Base-by-base conservation (phyloP, 2,797 vertebrate genomes). In the Chloroceryle amazona region DNA sequence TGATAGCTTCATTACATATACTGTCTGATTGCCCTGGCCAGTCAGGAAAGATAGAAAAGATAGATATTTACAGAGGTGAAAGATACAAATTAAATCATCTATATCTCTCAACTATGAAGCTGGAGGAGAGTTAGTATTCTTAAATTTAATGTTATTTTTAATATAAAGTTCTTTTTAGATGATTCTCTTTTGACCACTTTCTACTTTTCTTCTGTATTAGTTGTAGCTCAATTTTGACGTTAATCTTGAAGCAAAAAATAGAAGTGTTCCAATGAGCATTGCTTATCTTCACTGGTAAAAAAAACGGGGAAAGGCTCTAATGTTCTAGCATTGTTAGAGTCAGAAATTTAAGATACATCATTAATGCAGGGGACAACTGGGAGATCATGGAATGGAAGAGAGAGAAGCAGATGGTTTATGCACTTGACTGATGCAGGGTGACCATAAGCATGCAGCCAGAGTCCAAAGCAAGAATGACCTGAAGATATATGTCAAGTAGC, bases 371-470 rank as follows among this genome's bases (percentile, higher is more conserved):
- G 13, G 14, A 70, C 82, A 79, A 68, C 33, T 47, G 23, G 3
- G 3, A 70, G 31, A 39, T 35, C 17, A 54, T 13, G 6, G n/a
- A 44, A 39, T 51, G 28, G 29, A 73, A 44, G 17, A 49, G 17
- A 47, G 16, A 49, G 8, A 11, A 74, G 65, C 23, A 83, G 51
- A 49, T 2, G 3, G 11, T 62, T 21, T 0, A 0, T 20, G 14
- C 35, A 14, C 23, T 23, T 23, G 62, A 23, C 18, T 68, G 25
- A 65, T 44, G 25, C 44, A 84, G 39, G 11, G 41, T 41, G 31
- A 60, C n/a, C 7, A 3, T 11, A 57, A 9, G 7, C 46, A 44
- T 4, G 8, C 51, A 78, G 31, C 10, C 61, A 72, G 41, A 31
- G 44, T 8, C 13, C n/a, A 71, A 73, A 81, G 20, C 17, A 91